phyloP scores from a whole-genome alignment of 2,797 vertebrate species.

The Salmo trutta region DNA sequence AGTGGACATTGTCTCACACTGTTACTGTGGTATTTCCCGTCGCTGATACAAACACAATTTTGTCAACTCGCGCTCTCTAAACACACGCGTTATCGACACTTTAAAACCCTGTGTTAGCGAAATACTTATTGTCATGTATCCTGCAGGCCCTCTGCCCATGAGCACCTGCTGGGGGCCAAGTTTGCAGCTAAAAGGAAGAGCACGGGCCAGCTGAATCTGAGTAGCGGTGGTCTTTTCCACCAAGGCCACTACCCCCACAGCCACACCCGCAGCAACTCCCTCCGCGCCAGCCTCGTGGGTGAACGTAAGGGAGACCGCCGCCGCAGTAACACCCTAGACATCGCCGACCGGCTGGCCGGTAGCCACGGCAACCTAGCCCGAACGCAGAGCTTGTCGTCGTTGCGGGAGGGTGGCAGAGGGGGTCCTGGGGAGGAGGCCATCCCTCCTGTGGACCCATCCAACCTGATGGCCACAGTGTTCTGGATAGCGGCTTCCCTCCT shows the following conservation, averaged over 20 bases:
- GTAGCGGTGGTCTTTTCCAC: slow-evolving; percentile 79
- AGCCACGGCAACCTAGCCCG: slow-evolving; percentile 91
- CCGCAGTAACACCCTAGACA: slow-evolving; percentile 95
- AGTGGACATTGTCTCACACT: too few species aligned
- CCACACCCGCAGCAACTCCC: slow-evolving; percentile 88
- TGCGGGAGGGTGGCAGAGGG: slow-evolving; percentile 83
- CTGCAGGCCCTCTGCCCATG: slow-evolving; percentile 83
- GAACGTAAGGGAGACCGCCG: slow-evolving; percentile 86
- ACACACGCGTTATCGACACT: background rate
- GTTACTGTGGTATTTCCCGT: too few species aligned
- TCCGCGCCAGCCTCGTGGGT: slow-evolving; percentile 86
- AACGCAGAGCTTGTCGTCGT: slow-evolving; percentile 93
- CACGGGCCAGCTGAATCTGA: slow-evolving; percentile 95
- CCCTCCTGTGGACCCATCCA: slow-evolving; percentile 90
- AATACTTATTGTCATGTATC: background rate
- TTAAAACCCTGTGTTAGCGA: background rate
- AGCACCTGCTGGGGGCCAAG: slow-evolving; percentile 89
- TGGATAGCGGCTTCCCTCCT: slow-evolving; percentile 95
- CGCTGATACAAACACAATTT: background rate
- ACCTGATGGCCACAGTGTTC: slow-evolving; percentile 96
- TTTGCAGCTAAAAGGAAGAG: slow-evolving; percentile 96
- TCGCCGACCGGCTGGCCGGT: slow-evolving; percentile 86
- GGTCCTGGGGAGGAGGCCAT: slow-evolving; percentile 47
- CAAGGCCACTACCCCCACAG: slow-evolving; percentile 71
- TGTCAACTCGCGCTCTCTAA: background rate